Evolutionary conservation across 2,888 invertebrate genomes (phyloP), one percentile per base, ranked within the genome.

Genomic region (Salpingus planirostris): DNA sequence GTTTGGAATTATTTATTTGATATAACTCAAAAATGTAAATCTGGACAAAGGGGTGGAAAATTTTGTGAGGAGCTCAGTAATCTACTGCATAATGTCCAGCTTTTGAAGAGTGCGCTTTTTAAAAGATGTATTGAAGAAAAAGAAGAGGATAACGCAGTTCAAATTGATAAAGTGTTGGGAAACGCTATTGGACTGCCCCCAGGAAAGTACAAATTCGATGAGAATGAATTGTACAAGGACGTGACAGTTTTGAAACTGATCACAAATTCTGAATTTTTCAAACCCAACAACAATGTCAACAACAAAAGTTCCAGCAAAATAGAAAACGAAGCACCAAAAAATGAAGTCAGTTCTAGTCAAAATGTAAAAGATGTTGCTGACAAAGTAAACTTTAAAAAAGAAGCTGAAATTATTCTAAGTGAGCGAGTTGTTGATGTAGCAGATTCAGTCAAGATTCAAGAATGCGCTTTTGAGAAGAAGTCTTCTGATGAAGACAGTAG

Each of bases 1-100:
- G 57, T 61, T 3, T 62, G 63, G 60, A 58, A 62, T 36, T 57
- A 57, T 35, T 42, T 64, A 25, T 54, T 60, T 29, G 52, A 57
- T 27, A 49, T 57, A 14, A 57, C 57, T 3, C 58, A 58, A 30
- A 59, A 57, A 33, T 50, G 49, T 38, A 46, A 54, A 10, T 42
- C 47, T 3, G 52, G 56, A 1, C 50, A 55, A 30, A 45, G 54
- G 15, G 60, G 56, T 1, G 33, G 43, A 8, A 56, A 57, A 36
- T 62, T 64, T 38, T 60, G 62, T 31, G 54, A 59, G 27, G 62
- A 64, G 42, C 36, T 64, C 13, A 53, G 54, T 7, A 57, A 54
- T 38, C 42, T 64, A 13, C 36, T 63, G 23, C 52, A 60, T 27
- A 60, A 60, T 33, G 50, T 60, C 5, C 43, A 55, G 29, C 40